Evolutionary conservation across 2,797 vertebrate species (phyloP).

Genomic region (Pangasius mekongensis): DNA sequence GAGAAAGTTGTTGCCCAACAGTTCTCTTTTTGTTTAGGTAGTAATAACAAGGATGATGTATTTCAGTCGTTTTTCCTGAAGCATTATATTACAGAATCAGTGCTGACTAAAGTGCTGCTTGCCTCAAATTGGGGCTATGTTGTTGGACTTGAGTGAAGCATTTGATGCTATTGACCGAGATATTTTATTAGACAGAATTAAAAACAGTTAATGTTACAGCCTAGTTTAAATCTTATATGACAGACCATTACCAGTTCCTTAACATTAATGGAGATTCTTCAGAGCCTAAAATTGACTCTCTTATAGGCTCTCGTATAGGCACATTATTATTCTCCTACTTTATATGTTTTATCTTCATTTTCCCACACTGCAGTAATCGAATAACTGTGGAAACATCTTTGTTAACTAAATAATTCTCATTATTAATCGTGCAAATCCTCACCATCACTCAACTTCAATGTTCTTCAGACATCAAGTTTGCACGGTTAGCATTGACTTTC

Average conservation of each 20-base stretch:
- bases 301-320: not conserved
- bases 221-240: not conserved
- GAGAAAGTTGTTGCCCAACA: not conserved
- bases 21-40: not conserved
- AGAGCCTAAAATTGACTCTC: not conserved
- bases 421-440: constrained; percentile 3
- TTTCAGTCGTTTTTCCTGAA: not conserved
- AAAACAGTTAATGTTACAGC: not conserved
- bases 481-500: constrained; percentile 6
- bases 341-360: not conserved
- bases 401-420: not conserved
- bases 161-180: not conserved
- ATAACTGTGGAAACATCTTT: not conserved
- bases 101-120: not conserved
- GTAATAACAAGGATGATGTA: not conserved
- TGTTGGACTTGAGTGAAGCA: not conserved
- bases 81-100: not conserved
- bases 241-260: constrained; percentile 1
- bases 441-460: not conserved
- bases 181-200: not conserved
- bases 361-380: not conserved
- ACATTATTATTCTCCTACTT: not conserved
- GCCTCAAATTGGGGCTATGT: not conserved
- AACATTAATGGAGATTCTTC: not conserved
- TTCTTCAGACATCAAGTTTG: not conserved